Percentiles rank a stretch among this genome's conserved stretches.
phyloP scores from a whole-genome alignment of 2,888 invertebrate genomes.

The Thymelicus sylvestris region DNA sequence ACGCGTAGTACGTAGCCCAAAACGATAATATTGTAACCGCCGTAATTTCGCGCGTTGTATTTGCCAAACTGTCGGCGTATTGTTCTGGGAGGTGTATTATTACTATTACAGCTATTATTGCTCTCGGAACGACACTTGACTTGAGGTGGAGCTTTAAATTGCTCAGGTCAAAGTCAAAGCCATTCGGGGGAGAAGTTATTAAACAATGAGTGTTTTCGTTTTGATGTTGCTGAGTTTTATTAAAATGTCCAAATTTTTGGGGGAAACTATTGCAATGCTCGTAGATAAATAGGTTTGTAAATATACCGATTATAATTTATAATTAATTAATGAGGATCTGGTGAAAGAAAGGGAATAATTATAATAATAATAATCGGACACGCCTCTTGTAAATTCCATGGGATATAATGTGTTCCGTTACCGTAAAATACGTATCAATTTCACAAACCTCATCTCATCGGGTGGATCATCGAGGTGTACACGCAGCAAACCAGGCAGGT shows the following conservation, averaged over 20 bases:
- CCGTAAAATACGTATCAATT: too few relatives aligned
- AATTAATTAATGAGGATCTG: too few relatives aligned
- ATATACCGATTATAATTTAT: too few relatives aligned
- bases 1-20: neutral
- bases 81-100: neutral
- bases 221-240: neutral
- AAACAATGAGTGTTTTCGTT: conserved; percentile 9
- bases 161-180: conserved; percentile 10
- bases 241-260: neutral
- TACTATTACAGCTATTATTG: conserved; percentile 11
- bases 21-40: neutral
- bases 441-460: too few relatives aligned
- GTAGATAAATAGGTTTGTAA: too few relatives aligned
- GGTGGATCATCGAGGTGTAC: too few relatives aligned
- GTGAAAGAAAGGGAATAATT: too few relatives aligned
- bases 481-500: too few relatives aligned
- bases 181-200: conserved; percentile 8
- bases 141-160: conserved; percentile 4
- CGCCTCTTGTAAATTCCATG: too few relatives aligned
- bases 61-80: neutral
- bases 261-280: neutral
- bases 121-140: conserved; percentile 7
- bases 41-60: neutral
- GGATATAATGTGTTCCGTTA: too few relatives aligned
- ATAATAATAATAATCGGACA: too few relatives aligned